These are phyloP conservation scores for Ophion ellenae DNA, from an alignment of 2,888 invertebrate species.

Conservation along the genomic window DNA sequence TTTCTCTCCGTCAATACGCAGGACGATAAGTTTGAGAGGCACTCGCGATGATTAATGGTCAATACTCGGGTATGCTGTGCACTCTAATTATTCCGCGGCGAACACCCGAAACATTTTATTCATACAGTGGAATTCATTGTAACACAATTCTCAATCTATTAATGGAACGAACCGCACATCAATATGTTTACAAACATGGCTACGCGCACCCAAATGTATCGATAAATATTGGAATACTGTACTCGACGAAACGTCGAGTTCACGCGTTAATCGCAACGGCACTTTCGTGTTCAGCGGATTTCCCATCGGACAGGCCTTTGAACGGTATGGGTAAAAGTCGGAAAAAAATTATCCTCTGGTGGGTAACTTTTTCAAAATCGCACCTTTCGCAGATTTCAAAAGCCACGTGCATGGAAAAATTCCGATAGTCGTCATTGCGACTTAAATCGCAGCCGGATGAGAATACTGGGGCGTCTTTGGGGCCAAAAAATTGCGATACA, in stretches of 20 bases:
- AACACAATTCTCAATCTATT: neutral
- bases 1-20: no score
- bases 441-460: no score
- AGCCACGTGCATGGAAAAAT: no score
- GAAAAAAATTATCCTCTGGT: no score
- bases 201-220: neutral
- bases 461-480: no score
- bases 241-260: neutral
- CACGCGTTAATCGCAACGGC: neutral
- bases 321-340: no score
- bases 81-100: neutral
- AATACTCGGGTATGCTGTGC: neutral
- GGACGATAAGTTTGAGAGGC: neutral
- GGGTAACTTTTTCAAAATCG: no score
- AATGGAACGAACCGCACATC: neutral
- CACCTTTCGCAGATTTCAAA: no score
- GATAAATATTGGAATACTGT: neutral
- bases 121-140: neutral
- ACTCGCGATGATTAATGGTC: neutral
- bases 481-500: no score
- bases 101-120: neutral
- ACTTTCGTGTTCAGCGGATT: neutral
- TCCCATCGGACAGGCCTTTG: no score
- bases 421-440: no score
- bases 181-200: neutral